phyloP scores from a whole-genome alignment of 1,140 invertebrate genomes.

The Eumeta japonica region DNA sequence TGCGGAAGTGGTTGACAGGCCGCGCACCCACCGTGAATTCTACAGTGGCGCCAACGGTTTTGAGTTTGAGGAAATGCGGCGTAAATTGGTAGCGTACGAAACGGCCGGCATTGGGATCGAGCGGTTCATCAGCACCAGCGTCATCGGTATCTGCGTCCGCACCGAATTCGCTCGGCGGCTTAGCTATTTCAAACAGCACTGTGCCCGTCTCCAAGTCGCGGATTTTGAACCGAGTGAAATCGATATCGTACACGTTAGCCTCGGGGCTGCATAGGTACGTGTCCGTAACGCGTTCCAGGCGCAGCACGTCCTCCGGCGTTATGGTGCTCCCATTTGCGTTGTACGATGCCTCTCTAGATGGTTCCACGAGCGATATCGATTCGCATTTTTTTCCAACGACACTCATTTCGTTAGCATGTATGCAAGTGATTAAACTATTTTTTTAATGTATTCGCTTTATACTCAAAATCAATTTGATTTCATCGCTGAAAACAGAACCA shows the following conservation, averaged over 20 bases:
- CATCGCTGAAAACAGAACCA: too few relatives aligned
- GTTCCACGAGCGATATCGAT: slow-evolving; percentile 40
- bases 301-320: slow-evolving; percentile 65
- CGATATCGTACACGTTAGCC: slow-evolving; percentile 96
- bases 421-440: too few relatives aligned
- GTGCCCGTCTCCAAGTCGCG: slow-evolving; percentile 91
- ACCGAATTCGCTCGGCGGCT: slow-evolving; percentile 75
- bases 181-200: slow-evolving; percentile 95
- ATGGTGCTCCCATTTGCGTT: slow-evolving; percentile 41
- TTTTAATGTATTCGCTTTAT: too few relatives aligned
- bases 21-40: slow-evolving; percentile 93
- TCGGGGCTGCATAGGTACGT: slow-evolving; percentile 90
- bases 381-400: slow-evolving; percentile 50
- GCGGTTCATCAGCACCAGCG: slow-evolving; percentile 62
- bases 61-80: slow-evolving; percentile 91
- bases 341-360: slow-evolving; percentile 18
- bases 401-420: too few relatives aligned
- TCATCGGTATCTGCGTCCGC: slow-evolving; percentile 63
- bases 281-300: slow-evolving; percentile 63
- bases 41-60: slow-evolving; percentile 94
- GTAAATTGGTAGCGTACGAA: slow-evolving; percentile 98
- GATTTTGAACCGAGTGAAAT: slow-evolving; percentile 97
- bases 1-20: slow-evolving; percentile 92
- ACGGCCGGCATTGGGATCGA: slow-evolving; percentile 87
- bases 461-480: too few relatives aligned